Conservation (phyloP, 2,113 vertebrate genomes). For the Psettodes erumei region DNA sequence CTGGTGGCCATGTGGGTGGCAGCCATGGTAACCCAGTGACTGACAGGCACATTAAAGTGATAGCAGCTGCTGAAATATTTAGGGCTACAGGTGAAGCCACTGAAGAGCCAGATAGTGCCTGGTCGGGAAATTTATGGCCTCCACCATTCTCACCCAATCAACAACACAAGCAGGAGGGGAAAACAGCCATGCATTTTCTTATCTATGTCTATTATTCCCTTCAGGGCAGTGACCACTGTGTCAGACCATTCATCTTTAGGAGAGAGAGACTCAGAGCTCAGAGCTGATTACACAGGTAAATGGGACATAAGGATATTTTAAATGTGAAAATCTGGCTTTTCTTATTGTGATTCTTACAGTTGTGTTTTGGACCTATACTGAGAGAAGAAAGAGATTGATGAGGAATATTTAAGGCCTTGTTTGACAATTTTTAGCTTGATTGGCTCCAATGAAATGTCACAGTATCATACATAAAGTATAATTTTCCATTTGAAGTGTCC, state of each 20-base stretch:
- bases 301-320: not conserved
- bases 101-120: conserved; percentile 39
- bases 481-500: not conserved
- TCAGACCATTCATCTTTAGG: not conserved
- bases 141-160: conserved; percentile 8
- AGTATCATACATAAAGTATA: not conserved
- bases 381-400: not conserved
- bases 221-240: not conserved
- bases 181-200: conserved; percentile 34
- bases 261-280: not conserved
- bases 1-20: conserved; percentile 16
- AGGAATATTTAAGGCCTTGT: no score
- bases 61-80: conserved; percentile 75
- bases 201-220: conserved; percentile 17
- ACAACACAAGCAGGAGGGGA: conserved; percentile 19
- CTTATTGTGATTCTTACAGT: no score
- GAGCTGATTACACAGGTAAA: not conserved
- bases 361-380: not conserved
- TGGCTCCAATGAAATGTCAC: not conserved
- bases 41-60: conserved; percentile 57
- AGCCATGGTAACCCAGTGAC: conserved; percentile 57
- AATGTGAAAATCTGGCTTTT: no score
- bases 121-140: conserved; percentile 27
- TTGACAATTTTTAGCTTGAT: not conserved
- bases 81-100: conserved; percentile 51